Evolutionary conservation across 2,888 invertebrate genomes (phyloP), one percentile per base, ranked within the genome.

Genomic region (Xanthia icteritia): DNA sequence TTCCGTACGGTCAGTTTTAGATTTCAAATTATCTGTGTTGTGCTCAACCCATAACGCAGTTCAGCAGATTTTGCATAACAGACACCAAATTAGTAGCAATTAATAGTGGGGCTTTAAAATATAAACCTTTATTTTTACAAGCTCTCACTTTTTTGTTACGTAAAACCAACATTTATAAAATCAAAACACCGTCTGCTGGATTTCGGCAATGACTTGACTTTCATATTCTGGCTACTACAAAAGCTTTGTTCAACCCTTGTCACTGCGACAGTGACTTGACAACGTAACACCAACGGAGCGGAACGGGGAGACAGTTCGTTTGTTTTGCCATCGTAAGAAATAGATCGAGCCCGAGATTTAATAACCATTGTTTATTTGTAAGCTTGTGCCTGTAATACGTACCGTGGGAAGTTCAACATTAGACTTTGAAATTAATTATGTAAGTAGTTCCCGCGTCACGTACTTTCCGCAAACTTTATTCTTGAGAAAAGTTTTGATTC

Each of bases 171-270:
- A 13, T 60, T 17, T 45, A 9, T 48, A n/a, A 39, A 71, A 71
- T 51, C 48, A 31, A 75, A 63, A 79, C 56, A 48, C 6, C 11
- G 20, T n/a, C 39, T 31, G 23, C 17, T 77, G 39, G 20, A 68
- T 60, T 83, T 58, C 23, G 42, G 48, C 56, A 67, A 77, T 67
- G 56, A 79, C 42, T 80, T 61, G 58, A 58, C 15, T 80, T 73
- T 73, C 67, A 74, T 70, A 56, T 64, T 27, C 54, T 54, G 15
- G 20, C 8, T 66, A 27, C 66, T 45, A 73, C 51, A 66, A 81
- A 72, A 58, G 13, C 45, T 45, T 45, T 45, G 45, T 0, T 5
- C 45, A 45, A 45, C 45, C 45, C 45, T 45, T 45, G 45, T 15
- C 13, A 13, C 13, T 13, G 45, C 13, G 45, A 45, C 45, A 45